These are phyloP conservation scores for Garra rufa DNA, from an alignment of 2,113 vertebrate species.

Conservation along the genomic window DNA sequence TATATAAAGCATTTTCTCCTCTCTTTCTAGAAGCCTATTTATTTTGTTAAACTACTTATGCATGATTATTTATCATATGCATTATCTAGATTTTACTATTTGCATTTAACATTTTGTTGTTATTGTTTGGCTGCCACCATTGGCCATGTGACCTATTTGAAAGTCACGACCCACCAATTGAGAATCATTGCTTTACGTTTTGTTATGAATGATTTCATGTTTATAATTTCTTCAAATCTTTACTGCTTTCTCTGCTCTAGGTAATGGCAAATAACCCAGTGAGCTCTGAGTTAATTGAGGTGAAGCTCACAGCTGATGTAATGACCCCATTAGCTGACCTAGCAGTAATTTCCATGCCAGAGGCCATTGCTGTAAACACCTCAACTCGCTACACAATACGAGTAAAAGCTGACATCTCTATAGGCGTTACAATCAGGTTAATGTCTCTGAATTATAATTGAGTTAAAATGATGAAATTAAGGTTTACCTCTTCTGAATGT, in stretches of 20 bases:
- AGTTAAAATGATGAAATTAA: background rate
- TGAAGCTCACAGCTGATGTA: slow-evolving; percentile 69
- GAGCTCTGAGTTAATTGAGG: slow-evolving; percentile 70
- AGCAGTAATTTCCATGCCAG: slow-evolving; percentile 60
- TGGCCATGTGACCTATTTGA: background rate
- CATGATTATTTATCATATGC: background rate
- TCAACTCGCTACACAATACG: slow-evolving; percentile 63
- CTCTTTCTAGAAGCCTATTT: background rate
- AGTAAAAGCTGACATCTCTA: slow-evolving; percentile 73
- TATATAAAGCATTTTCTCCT: background rate
- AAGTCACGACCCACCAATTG: background rate
- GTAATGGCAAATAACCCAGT: slow-evolving; percentile 77
- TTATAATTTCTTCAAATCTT: background rate
- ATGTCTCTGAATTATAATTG: background rate
- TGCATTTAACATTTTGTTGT: background rate
- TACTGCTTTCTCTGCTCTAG: slow-evolving; percentile 61
- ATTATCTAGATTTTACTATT: slow-evolving; percentile 4
- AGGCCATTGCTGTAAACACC: slow-evolving; percentile 60
- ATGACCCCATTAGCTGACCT: slow-evolving; percentile 66
- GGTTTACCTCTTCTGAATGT: slow-evolving; percentile 5
- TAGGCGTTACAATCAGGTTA: slow-evolving; percentile 75
- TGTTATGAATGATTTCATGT: background rate
- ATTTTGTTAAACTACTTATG: background rate
- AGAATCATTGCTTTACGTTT: background rate
- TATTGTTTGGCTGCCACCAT: background rate